Conservation (phyloP, 2,888 invertebrate genomes). For the Myopa testacea region DNA sequence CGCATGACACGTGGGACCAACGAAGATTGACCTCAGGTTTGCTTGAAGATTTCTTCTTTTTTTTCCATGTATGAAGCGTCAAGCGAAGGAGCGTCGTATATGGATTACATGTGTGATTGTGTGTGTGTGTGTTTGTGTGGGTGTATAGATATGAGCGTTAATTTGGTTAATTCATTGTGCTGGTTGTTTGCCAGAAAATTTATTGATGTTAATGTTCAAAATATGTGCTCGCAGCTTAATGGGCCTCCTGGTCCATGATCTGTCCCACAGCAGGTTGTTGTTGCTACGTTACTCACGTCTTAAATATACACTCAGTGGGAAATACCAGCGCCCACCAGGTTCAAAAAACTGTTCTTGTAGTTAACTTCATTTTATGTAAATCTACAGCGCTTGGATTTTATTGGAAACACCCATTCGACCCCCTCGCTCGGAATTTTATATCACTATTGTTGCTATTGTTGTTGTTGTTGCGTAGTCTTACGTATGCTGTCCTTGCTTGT, state of each 20-base stretch:
- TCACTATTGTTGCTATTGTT: conserved; percentile 5
- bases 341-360: conserved; percentile 28
- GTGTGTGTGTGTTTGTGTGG: no score
- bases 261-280: conserved; percentile 2
- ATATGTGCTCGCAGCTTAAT: background rate
- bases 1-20: conserved; percentile 8
- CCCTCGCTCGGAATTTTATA: background rate
- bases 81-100: background rate
- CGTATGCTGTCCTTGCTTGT: background rate
- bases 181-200: conserved; percentile 18
- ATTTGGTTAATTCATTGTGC: conserved; percentile 34
- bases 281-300: background rate
- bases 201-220: conserved; percentile 18
- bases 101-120: no score
- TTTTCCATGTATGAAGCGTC: background rate
- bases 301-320: conserved; percentile 1
- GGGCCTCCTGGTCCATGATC: background rate
- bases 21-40: conserved; percentile 19
- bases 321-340: conserved; percentile 9
- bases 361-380: conserved; percentile 24
- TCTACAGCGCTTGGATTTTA: conserved; percentile 1
- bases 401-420: no score
- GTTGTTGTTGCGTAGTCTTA: conserved; percentile 4
- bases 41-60: background rate
- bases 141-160: conserved; percentile 14